Evolutionary conservation across 2,888 invertebrate genomes (phyloP).

Genomic region (Darwinula stevensoni): DNA sequence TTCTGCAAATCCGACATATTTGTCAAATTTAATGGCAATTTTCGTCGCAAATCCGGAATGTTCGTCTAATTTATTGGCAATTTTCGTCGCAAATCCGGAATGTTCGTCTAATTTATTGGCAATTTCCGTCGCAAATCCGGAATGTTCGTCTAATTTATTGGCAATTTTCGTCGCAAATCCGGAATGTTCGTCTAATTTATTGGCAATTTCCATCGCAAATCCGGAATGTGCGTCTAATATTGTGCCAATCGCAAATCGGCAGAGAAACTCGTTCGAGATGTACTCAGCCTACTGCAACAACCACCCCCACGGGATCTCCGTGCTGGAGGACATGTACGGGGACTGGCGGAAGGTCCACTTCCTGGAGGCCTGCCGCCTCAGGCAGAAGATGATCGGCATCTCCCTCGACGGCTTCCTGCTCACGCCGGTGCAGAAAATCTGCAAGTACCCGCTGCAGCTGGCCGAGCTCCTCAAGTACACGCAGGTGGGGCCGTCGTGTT

Average conservation of each 20-base stretch:
- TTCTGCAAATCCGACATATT: no score
- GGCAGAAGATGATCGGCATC: constrained; percentile 49
- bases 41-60: no score
- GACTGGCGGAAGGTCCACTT: constrained; percentile 36
- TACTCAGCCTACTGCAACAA: constrained; percentile 70
- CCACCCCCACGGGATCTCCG: constrained; percentile 43
- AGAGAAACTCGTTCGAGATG: constrained; percentile 45
- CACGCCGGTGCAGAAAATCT: constrained; percentile 61
- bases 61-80: no score
- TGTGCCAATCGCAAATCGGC: constrained; percentile 8
- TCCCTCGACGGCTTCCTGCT: constrained; percentile 55
- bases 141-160: no score
- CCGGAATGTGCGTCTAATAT: no score
- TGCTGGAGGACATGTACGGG: constrained; percentile 33
- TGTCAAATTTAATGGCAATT: no score
- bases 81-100: no score
- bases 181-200: no score
- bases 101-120: no score
- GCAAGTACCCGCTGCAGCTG: constrained; percentile 59
- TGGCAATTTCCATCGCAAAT: no score
- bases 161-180: no score
- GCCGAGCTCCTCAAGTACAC: constrained; percentile 51
- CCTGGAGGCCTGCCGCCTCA: constrained; percentile 48
- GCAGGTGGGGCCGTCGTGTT: constrained; percentile 18
- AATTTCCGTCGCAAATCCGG: no score